These are phyloP conservation scores for Syngnathus typhle DNA, from an alignment of 2,113 vertebrate species.

Conservation along the genomic window DNA sequence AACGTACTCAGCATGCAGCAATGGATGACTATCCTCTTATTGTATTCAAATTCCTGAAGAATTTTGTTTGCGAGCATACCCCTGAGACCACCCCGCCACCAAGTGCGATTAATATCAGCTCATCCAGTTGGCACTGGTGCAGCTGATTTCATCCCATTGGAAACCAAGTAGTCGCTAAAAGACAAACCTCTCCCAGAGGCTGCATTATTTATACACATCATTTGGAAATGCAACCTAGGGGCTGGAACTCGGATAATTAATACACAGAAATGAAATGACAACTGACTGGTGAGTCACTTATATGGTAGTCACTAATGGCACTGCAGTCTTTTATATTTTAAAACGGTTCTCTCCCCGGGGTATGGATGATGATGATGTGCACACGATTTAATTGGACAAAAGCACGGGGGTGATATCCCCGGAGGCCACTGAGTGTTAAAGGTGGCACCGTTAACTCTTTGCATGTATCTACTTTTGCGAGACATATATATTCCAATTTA, in stretches of 20 bases:
- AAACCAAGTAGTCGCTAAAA: slow-evolving; percentile 16
- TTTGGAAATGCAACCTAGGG: slow-evolving; percentile 4
- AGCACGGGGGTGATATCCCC: slow-evolving; percentile 24
- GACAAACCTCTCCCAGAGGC: slow-evolving; percentile 22
- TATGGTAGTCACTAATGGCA: not conserved
- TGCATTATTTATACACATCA: slow-evolving; percentile 31
- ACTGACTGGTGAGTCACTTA: slow-evolving; percentile 9
- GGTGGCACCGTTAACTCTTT: not conserved
- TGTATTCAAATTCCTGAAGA: slow-evolving; percentile 12
- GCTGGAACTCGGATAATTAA: slow-evolving; percentile 1
- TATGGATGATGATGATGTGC: slow-evolving; percentile 2
- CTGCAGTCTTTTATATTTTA: slow-evolving; percentile 2
- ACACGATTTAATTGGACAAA: slow-evolving; percentile 36
- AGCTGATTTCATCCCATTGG: slow-evolving; percentile 11
- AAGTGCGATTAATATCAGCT: slow-evolving; percentile 32
- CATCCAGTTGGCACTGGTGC: slow-evolving; percentile 20
- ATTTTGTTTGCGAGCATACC: slow-evolving; percentile 11
- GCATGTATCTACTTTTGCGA: not conserved
- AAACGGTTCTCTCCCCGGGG: not conserved
- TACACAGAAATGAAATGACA: slow-evolving; percentile 3
- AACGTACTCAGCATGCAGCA: not conserved
- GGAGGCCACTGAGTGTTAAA: slow-evolving; percentile 29
- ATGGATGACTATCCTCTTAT: slow-evolving; percentile 9
- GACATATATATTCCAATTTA: not conserved
- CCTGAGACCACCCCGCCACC: slow-evolving; percentile 21